A percentile compares a stretch with the other conserved stretches of the same genome.
phyloP scores from a whole-genome alignment of 1,140 invertebrate species.

The Psilanteris sp. region DNA sequence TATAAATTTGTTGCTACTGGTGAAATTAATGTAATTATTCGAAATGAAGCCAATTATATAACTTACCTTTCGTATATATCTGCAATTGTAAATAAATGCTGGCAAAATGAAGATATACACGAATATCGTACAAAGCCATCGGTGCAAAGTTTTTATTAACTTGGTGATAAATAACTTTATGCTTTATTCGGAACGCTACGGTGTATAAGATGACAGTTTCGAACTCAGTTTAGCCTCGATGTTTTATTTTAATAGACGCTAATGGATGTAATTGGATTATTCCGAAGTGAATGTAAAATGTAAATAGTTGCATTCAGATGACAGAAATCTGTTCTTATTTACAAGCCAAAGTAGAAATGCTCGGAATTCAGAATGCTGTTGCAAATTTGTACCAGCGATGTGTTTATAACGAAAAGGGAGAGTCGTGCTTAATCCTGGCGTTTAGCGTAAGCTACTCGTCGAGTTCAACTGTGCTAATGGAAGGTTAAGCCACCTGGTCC shows the following conservation, averaged over 20 bases:
- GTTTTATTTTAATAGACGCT: slow-evolving; percentile 37
- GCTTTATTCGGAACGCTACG: slow-evolving; percentile 18
- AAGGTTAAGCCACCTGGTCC: slow-evolving; percentile 77
- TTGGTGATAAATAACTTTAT: slow-evolving; percentile 3
- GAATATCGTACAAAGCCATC: no score
- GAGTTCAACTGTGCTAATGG: slow-evolving; percentile 74
- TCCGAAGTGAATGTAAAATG: slow-evolving; percentile 49
- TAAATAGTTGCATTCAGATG: slow-evolving; percentile 47
- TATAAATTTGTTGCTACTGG: no score
- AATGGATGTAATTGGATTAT: slow-evolving; percentile 54
- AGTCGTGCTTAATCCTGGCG: slow-evolving; percentile 55
- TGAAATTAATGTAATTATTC: no score
- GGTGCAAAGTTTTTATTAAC: slow-evolving; percentile 17
- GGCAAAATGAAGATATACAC: no score
- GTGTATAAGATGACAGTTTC: slow-evolving; percentile 7
- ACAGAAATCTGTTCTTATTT: slow-evolving; percentile 59
- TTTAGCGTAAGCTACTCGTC: slow-evolving; percentile 64
- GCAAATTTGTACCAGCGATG: slow-evolving; percentile 44
- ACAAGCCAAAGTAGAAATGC: slow-evolving; percentile 58
- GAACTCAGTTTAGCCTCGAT: slow-evolving; percentile 4
- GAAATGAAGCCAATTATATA: no score
- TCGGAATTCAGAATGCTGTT: slow-evolving; percentile 41
- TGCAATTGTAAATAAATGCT: no score
- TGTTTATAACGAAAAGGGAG: slow-evolving; percentile 54
- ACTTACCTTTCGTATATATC: no score